phyloP scores from a whole-genome alignment of 2,888 invertebrate species.

The Cylloceria caligata region DNA sequence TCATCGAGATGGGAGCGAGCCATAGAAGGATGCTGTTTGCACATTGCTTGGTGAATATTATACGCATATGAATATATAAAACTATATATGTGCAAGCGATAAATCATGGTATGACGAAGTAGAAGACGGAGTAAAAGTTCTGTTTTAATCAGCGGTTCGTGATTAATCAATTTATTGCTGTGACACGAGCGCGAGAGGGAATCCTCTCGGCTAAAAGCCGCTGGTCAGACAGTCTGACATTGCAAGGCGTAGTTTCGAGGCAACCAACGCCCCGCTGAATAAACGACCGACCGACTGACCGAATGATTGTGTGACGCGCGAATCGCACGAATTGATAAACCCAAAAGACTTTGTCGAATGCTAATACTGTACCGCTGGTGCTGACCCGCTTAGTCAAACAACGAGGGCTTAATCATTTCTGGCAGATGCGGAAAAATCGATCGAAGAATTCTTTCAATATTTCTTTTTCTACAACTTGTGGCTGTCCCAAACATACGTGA shows the following conservation, averaged over 20 bases:
- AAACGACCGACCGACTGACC: slow-evolving; percentile 46
- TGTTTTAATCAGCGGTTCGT: slow-evolving; percentile 54
- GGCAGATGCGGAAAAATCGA: neutral
- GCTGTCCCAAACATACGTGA: too few relatives aligned
- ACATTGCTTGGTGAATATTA: slow-evolving; percentile 8
- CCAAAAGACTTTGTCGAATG: slow-evolving; percentile 27
- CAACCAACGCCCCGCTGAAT: neutral
- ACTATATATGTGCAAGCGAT: slow-evolving; percentile 14
- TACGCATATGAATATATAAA: neutral
- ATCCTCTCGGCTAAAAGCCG: slow-evolving; percentile 9
- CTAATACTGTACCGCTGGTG: too few relatives aligned
- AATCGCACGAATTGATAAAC: slow-evolving; percentile 39
- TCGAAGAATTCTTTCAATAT: too few relatives aligned
- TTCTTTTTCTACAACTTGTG: too few relatives aligned
- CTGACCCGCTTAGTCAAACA: neutral
- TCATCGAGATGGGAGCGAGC: slow-evolving; percentile 30
- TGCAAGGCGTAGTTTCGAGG: slow-evolving; percentile 24
- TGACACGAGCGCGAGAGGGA: slow-evolving; percentile 28
- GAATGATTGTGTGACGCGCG: slow-evolving; percentile 15
- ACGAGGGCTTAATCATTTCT: slow-evolving; percentile 6
- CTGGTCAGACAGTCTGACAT: neutral
- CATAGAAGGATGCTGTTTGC: slow-evolving; percentile 9
- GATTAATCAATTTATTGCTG: slow-evolving; percentile 51
- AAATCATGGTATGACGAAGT: slow-evolving; percentile 51
- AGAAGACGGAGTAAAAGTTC: slow-evolving; percentile 24